These are phyloP conservation scores for Dermochelys coriacea DNA, from an alignment of 2,797 vertebrate species.

Conservation along the genomic window DNA sequence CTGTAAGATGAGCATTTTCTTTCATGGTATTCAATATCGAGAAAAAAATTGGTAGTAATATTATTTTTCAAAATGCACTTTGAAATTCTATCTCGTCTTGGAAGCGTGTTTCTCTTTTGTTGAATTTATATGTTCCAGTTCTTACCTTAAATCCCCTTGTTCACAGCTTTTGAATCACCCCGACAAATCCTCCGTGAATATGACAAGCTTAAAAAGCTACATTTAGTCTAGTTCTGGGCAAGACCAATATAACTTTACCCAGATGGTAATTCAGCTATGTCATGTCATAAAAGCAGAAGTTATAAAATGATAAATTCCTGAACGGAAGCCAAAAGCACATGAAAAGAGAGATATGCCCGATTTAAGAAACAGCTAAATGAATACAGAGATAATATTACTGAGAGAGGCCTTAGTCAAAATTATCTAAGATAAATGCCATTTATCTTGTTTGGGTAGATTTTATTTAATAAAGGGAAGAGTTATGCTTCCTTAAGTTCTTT, in stretches of 20 bases:
- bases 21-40: background rate
- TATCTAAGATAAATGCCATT: background rate
- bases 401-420: background rate
- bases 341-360: background rate
- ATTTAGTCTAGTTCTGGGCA: background rate
- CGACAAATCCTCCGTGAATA: background rate
- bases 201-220: background rate
- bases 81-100: background rate
- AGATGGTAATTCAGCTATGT: background rate
- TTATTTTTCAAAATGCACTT: background rate
- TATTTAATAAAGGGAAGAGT: background rate
- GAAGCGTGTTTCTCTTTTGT: background rate
- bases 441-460: background rate
- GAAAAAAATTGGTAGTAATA: background rate
- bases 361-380: background rate
- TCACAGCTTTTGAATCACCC: background rate
- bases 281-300: slow-evolving; percentile 24
- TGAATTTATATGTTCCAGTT: background rate
- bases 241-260: background rate
- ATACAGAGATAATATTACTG: background rate
- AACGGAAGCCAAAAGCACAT: slow-evolving; percentile 19
- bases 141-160: background rate
- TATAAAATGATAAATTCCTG: slow-evolving; percentile 41
- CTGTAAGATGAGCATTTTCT: background rate
- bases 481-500: background rate